These are phyloP conservation scores for Idaea straminata DNA, from an alignment of 2,888 invertebrate species.

Conservation along the genomic window DNA sequence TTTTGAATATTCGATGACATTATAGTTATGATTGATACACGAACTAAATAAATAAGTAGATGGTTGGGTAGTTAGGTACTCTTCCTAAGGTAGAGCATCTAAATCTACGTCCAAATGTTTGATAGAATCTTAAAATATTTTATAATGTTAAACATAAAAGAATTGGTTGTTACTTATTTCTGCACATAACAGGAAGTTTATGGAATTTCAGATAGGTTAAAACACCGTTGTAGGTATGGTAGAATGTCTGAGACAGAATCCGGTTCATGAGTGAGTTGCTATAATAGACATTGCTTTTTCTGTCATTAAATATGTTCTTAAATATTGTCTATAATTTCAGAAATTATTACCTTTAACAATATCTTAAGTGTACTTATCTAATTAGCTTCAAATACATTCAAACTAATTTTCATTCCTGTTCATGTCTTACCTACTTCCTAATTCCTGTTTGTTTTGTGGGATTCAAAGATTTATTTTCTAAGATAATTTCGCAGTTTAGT, in stretches of 20 bases:
- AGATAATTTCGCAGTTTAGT: background rate
- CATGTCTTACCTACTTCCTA: background rate
- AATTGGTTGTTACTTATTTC: background rate
- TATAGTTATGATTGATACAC: background rate
- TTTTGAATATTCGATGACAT: background rate
- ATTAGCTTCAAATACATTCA: constrained; percentile 14
- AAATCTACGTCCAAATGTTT: background rate
- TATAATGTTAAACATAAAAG: background rate
- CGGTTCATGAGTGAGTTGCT: constrained; percentile 36
- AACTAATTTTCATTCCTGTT: background rate
- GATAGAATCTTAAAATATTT: background rate
- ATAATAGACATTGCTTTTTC: constrained; percentile 13
- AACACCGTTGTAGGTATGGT: constrained; percentile 47
- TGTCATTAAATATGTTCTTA: constrained; percentile 9
- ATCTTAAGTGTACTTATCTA: no score
- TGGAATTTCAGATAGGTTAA: constrained; percentile 27
- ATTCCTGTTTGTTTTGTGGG: background rate
- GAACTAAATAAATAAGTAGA: background rate
- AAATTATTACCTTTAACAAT: background rate
- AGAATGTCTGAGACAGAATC: constrained; percentile 45
- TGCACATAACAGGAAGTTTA: background rate
- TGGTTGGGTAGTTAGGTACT: background rate
- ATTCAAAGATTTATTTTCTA: background rate
- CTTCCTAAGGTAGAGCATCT: background rate
- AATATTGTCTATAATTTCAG: constrained; percentile 14